Base-by-base conservation (phyloP, 1,140 invertebrate species). In the Ectropis grisescens region DNA sequence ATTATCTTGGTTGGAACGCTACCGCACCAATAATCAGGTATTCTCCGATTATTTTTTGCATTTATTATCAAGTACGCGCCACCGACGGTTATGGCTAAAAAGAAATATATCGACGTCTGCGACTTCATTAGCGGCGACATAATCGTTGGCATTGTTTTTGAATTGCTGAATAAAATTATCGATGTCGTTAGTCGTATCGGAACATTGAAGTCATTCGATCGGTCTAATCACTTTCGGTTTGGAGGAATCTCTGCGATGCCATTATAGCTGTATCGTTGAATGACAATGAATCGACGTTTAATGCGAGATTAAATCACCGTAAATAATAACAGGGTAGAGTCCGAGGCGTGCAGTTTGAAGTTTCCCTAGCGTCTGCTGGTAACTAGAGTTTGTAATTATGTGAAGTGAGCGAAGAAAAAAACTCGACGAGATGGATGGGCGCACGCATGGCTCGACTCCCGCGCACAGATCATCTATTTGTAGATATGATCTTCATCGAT, bases 381-480 rank as follows among this genome's bases (percentile, higher is more conserved):
- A 58, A 41, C 40, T 28, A 48, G 35, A 31, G 12, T 37, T 32
- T 33, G 35, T 54, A 58, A 57, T 59, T 55, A 47, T 48, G 48
- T 32, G 44, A 28, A 34, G 45, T 49, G 30, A 39, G 47, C 51
- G 51, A 14, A 35, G 47, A 44, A 59, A 65, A 65, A 65, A 65
- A 58, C 37, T 19, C 16, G 11, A 46, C 57, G 48, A 41, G 27
- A 52, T 45, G 45, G 45, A 38, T 37, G 43, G 46, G 30, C 44
- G 52, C 46, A 28, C 47, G 52, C 51, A 35, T 12, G 16, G 8
- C 16, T 19, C 14, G 16, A 19, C 16, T 19, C 16, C 16, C 16
- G 16, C 16, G 3, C 8, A 3, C 2, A 38, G 44, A 45, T 51
- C 34, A 46, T 51, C 53, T 58, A 52, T 53, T 47, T 48, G 40